phyloP scores from a whole-genome alignment of 2,888 invertebrate species.

The Barypeithes pellucidus region DNA sequence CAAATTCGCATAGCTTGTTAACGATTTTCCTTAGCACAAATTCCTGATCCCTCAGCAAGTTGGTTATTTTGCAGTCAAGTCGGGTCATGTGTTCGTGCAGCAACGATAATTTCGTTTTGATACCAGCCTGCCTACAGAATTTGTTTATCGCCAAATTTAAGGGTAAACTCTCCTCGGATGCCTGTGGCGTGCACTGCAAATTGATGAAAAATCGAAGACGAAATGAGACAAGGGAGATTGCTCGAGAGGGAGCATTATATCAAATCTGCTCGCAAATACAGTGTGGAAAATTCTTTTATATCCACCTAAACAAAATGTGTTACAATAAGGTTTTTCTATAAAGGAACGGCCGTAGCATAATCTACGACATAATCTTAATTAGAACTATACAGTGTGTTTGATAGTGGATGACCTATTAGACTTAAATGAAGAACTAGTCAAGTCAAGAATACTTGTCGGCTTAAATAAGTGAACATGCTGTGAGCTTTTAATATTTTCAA shows the following conservation, averaged over 20 bases:
- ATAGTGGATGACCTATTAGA: too few relatives aligned
- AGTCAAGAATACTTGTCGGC: too few relatives aligned
- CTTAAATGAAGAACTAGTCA: too few relatives aligned
- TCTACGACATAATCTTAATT: neutral
- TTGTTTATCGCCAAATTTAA: constrained; percentile 62
- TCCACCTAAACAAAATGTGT: neutral
- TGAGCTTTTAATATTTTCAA: too few relatives aligned
- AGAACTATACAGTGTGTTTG: neutral
- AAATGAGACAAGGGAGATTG: constrained; percentile 14
- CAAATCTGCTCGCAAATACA: neutral
- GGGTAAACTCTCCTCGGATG: constrained; percentile 62
- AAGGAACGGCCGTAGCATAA: neutral
- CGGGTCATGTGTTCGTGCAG: constrained; percentile 63
- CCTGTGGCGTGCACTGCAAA: constrained; percentile 60
- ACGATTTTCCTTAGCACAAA: constrained; percentile 60
- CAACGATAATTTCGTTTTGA: constrained; percentile 60
- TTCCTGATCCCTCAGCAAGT: constrained; percentile 60
- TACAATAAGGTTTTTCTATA: neutral
- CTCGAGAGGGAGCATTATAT: constrained; percentile 7
- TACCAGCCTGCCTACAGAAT: constrained; percentile 61
- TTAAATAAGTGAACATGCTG: too few relatives aligned
- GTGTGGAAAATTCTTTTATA: neutral
- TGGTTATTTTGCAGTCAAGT: constrained; percentile 57
- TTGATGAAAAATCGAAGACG: constrained; percentile 34
- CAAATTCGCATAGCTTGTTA: constrained; percentile 56